Evolutionary conservation across 1,140 invertebrate species (phyloP), one percentile per base, ranked within the genome.

Genomic region (Stegodyphus mimosarum): DNA sequence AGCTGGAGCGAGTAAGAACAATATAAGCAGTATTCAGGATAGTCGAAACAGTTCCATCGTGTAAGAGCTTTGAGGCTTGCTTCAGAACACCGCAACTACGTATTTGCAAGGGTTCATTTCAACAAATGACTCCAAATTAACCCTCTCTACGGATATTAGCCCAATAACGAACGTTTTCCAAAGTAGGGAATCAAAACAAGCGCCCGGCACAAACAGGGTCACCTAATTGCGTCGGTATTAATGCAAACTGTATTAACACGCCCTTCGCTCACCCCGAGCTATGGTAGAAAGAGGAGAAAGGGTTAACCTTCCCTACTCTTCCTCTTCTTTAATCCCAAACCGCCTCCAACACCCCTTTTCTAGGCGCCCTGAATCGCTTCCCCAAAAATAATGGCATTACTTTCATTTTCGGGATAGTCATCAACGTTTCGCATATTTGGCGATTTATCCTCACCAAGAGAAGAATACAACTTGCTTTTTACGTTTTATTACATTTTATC

Each of bases 231-330:
- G 11, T 60, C 81, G 50, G 81, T 72, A 84, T 84, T 84, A 60
- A 84, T 75, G 72, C 81, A 84, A 84, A 84, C 81, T 55, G 64
- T 84, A 84, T 84, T 84, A 84, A 70, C 81, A 84, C 81, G 72
- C 81, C 72, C 52, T 18, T 52, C 52, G 50, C 63, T 51, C 81
- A 63, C 81, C 72, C 52, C 33, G 67, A 67, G 50, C 63, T 51
- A 64, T 9, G 60, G 64, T 7, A 60, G 55, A 15, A 60, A 5
- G 52, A 48, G 50, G 48, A 69, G 53, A 83, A 83, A 74, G 81
- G 81, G 63, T 84, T 75, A 76, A 84, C 18, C 52, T n/a, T 55
- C 67, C 53, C 33, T 33, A 15, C n/a, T 51, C 67, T 50, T 33
- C 53, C 48, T 48, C 53, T 73, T 72, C 55, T 63, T 73, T 81